Conservation (phyloP, 1,140 invertebrate genomes). For the Augochlora pura region DNA sequence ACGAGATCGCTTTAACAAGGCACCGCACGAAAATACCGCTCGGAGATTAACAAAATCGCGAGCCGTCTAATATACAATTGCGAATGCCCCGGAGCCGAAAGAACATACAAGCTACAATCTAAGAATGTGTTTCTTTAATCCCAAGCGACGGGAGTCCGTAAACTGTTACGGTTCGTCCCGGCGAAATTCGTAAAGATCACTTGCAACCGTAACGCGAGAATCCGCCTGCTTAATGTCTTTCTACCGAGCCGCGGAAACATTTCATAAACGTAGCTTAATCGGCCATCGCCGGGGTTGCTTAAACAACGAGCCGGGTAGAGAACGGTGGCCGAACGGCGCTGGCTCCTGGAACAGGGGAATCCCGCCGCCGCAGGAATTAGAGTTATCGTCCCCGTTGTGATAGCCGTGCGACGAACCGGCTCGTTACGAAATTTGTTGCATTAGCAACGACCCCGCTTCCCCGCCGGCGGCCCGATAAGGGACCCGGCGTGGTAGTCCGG, state of each 20-base stretch:
- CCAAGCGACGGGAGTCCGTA: neutral
- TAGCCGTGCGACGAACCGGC: neutral
- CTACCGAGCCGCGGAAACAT: neutral
- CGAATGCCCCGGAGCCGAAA: no score
- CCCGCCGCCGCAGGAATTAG: constrained; percentile 2
- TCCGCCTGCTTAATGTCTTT: constrained; percentile 6
- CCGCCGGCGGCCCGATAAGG: constrained; percentile 11
- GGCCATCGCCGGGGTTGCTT: neutral
- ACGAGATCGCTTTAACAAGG: no score
- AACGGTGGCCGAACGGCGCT: no score
- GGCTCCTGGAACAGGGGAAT: no score
- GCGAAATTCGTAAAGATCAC: no score
- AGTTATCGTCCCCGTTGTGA: neutral
- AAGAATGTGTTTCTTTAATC: no score
- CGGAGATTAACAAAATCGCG: no score
- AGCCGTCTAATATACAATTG: no score
- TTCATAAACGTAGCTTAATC: constrained; percentile 16
- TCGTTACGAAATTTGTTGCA: constrained; percentile 31
- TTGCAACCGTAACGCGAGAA: neutral
- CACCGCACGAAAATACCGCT: no score
- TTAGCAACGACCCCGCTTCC: constrained; percentile 11
- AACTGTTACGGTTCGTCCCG: neutral
- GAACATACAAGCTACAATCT: no score
- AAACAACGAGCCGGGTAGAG: neutral
- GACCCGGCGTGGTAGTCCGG: neutral